Percentiles rank a stretch among this genome's conserved stretches.
Conservation (phyloP, 2,888 invertebrate genomes). For the Plutella xylostella region DNA sequence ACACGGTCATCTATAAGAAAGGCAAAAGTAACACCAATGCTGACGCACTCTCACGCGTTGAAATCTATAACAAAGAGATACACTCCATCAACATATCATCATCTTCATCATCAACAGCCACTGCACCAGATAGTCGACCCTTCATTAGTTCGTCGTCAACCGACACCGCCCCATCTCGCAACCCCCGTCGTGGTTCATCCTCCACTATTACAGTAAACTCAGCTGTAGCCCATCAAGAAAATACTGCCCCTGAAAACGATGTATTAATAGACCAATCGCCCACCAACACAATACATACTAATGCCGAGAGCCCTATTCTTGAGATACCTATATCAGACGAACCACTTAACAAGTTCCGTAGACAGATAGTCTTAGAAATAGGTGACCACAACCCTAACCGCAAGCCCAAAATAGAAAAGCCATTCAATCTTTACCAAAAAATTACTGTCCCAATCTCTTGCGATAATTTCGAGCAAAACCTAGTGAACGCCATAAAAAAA, state of each 20-base stretch:
- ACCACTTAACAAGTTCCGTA: neutral
- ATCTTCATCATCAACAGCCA: neutral
- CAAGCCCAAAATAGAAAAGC: no score
- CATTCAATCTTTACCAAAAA: no score
- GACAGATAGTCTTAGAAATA: no score
- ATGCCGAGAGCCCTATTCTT: neutral
- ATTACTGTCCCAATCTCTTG: no score
- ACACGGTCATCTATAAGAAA: neutral
- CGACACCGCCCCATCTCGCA: neutral
- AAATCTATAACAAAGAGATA: no score
- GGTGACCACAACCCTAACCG: no score
- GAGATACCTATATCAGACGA: neutral
- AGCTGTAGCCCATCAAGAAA: no score
- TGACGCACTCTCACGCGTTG: neutral
- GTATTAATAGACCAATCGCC: no score
- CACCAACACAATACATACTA: neutral
- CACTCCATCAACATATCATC: neutral
- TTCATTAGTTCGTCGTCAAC: neutral
- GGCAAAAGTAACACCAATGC: neutral
- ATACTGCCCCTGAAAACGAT: no score
- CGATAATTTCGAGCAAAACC: neutral
- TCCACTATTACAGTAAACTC: no score
- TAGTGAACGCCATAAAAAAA: neutral
- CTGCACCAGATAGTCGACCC: neutral
- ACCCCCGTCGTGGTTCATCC: no score